Conservation (phyloP, 2,888 invertebrate genomes). For the Nysson spinosus region DNA sequence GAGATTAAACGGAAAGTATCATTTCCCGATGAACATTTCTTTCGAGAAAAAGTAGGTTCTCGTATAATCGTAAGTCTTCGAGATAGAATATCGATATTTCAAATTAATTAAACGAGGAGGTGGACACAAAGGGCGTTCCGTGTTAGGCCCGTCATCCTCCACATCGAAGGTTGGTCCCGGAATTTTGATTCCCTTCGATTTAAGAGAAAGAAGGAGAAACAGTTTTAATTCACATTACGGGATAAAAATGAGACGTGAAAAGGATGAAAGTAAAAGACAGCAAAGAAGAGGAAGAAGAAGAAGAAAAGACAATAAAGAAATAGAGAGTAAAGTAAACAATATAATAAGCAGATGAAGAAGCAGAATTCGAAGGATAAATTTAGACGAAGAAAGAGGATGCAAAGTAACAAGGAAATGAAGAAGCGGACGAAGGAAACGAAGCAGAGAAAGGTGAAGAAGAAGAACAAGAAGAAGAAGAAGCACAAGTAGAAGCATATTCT, state of each 20-base stretch:
- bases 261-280: too few relatives aligned
- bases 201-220: constrained; percentile 32
- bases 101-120: constrained; percentile 41
- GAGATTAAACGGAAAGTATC: too few relatives aligned
- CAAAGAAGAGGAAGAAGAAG: constrained; percentile 25
- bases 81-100: constrained; percentile 1
- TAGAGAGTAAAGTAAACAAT: background rate
- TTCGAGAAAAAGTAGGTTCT: too few relatives aligned
- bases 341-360: too few relatives aligned
- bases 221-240: too few relatives aligned
- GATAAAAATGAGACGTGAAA: too few relatives aligned
- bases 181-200: constrained; percentile 25
- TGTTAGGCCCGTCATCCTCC: constrained; percentile 39
- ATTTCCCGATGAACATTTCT: too few relatives aligned
- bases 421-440: background rate
- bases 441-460: background rate
- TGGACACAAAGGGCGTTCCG: constrained; percentile 43
- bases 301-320: background rate
- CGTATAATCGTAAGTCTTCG: too few relatives aligned
- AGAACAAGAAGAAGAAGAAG: constrained; percentile 2
- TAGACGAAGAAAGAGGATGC: background rate
- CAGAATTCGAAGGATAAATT: too few relatives aligned
- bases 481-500: too few relatives aligned
- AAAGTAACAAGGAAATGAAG: background rate
- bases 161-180: constrained; percentile 32